Evolutionary conservation across 2,888 invertebrate genomes (phyloP).

Genomic region (Argyresthia goedartella): DNA sequence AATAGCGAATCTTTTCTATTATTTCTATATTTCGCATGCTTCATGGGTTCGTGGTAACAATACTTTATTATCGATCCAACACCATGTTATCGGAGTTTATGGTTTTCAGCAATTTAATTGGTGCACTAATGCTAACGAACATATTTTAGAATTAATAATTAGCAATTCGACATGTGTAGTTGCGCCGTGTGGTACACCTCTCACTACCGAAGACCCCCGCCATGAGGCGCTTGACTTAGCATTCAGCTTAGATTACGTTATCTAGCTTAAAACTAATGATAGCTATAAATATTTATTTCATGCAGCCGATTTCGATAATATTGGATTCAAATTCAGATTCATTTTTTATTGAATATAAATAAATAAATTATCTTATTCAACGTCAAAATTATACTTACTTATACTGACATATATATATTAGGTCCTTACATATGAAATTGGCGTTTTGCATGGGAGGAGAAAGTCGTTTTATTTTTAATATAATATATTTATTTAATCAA

Average conservation of each 20-base stretch:
- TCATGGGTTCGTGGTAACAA: neutral
- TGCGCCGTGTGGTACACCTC: neutral
- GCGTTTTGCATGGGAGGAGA: too few relatives aligned
- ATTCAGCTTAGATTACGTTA: neutral
- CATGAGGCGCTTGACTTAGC: neutral
- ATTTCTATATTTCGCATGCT: conserved; percentile 2
- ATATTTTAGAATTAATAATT: neutral
- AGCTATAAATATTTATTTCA: too few relatives aligned
- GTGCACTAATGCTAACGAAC: conserved; percentile 7
- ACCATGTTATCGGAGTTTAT: conserved; percentile 6
- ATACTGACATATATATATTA: too few relatives aligned
- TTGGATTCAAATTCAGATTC: too few relatives aligned
- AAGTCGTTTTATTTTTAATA: too few relatives aligned
- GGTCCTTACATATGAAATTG: too few relatives aligned
- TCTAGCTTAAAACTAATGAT: conserved; percentile 1
- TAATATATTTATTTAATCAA: too few relatives aligned
- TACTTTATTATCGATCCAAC: neutral
- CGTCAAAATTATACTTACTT: too few relatives aligned
- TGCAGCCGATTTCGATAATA: too few relatives aligned
- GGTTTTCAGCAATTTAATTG: conserved; percentile 7
- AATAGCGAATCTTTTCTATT: too few relatives aligned
- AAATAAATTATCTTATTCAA: too few relatives aligned
- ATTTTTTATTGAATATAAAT: too few relatives aligned
- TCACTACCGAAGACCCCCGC: neutral
- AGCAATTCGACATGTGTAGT: neutral